phyloP scores from a whole-genome alignment of 2,113 vertebrate genomes.

The Hassar affinis region DNA sequence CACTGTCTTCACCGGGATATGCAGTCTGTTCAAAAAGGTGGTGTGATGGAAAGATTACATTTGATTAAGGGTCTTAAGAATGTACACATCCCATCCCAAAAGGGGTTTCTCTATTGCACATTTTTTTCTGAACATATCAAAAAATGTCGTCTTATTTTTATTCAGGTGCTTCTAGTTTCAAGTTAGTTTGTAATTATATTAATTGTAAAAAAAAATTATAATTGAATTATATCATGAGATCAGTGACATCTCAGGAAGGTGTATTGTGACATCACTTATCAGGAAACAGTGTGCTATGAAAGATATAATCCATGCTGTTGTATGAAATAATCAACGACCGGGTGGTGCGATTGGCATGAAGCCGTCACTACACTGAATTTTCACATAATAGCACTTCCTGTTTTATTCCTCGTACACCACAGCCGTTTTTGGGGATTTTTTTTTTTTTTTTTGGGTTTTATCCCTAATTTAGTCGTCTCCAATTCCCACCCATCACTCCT shows the following conservation, averaged over 20 bases:
- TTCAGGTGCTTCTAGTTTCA: neutral
- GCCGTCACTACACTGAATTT: neutral
- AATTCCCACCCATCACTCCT: too few relatives aligned
- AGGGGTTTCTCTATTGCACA: too few relatives aligned
- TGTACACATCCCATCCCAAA: too few relatives aligned
- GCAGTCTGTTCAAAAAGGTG: conserved; percentile 1
- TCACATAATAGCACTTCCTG: neutral
- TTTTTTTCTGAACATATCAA: too few relatives aligned
- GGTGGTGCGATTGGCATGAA: neutral
- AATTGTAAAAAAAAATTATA: neutral
- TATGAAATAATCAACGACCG: neutral
- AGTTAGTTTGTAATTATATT: neutral
- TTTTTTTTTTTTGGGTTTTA: too few relatives aligned
- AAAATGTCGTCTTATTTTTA: neutral
- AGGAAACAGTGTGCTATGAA: neutral
- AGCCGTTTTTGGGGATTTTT: too few relatives aligned
- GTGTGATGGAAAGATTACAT: conserved; percentile 5
- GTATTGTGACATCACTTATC: neutral
- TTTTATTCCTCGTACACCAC: neutral
- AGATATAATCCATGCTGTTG: too few relatives aligned
- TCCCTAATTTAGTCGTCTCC: too few relatives aligned
- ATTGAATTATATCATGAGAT: neutral
- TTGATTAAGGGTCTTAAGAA: neutral
- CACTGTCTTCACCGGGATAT: neutral
- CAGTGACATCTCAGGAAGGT: neutral